Percentiles rank a stretch among this genome's conserved stretches.
Evolutionary conservation across 2,888 invertebrate species (phyloP).

Genomic region (Acanthoscelides obtectus): DNA sequence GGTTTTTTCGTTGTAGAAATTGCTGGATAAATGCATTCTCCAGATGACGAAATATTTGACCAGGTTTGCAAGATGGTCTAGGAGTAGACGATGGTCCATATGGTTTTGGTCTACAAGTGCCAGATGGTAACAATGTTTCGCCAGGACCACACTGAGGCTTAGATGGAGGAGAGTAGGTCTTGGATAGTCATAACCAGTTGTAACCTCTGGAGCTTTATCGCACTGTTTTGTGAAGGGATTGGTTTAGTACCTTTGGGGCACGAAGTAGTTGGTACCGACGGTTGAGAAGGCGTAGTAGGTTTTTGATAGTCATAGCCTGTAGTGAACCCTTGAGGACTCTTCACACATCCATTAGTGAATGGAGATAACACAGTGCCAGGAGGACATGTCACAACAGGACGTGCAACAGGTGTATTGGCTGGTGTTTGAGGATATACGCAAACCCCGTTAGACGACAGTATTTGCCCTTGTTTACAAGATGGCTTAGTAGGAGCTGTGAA

Average conservation of each 20-base stretch:
- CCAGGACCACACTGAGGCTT: constrained; percentile 20
- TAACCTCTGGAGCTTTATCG: no score
- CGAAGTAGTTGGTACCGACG: background rate
- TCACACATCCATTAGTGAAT: background rate
- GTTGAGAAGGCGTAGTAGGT: background rate
- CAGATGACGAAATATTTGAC: constrained; percentile 16
- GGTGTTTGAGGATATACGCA: constrained; percentile 12
- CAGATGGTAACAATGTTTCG: constrained; percentile 13
- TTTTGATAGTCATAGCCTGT: background rate
- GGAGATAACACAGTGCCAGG: constrained; percentile 21
- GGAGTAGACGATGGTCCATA: constrained; percentile 14
- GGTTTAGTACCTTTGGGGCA: no score
- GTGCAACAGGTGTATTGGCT: background rate
- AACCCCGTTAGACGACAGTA: constrained; percentile 16
- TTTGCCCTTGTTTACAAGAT: constrained; percentile 7
- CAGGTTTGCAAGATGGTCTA: constrained; percentile 17
- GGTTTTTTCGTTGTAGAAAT: constrained; percentile 4
- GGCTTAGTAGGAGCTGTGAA: constrained; percentile 1
- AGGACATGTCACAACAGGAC: background rate
- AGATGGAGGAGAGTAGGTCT: background rate
- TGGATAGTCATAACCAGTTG: constrained; percentile 2
- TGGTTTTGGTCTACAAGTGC: constrained; percentile 9
- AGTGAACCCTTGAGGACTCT: background rate
- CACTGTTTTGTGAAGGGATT: no score
- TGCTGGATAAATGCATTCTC: constrained; percentile 12